Conservation (phyloP, 2,113 vertebrate genomes). For the Setophaga petechia region DNA sequence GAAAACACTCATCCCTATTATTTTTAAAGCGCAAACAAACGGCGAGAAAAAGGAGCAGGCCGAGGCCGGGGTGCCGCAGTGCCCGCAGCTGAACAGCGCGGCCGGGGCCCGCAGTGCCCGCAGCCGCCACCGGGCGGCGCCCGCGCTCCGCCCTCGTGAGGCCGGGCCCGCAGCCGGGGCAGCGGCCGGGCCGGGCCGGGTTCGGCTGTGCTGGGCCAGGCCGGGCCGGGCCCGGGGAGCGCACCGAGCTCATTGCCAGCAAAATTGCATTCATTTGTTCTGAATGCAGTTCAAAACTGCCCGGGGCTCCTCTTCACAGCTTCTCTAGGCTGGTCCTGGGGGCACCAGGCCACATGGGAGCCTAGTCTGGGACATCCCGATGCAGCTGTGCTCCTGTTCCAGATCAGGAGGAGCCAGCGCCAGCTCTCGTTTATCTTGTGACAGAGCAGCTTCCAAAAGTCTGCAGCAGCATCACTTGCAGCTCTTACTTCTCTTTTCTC, state of each 20-base stretch:
- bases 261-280: background rate
- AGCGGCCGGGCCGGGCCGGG: background rate
- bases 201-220: no score
- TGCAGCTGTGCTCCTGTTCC: accelerated
- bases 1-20: accelerated
- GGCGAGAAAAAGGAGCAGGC: accelerated
- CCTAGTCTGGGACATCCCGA: no score
- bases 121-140: background rate
- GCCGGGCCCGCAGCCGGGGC: no score
- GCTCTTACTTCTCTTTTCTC: background rate
- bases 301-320: background rate
- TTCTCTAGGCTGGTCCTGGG: no score
- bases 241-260: background rate
- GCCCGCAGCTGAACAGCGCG: background rate
- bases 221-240: no score
- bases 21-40: background rate
- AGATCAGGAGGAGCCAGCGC: accelerated
- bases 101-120: background rate
- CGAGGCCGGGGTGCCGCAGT: accelerated
- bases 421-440: background rate
- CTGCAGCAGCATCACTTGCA: background rate
- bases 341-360: accelerated
- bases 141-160: background rate
- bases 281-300: no score
- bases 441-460: background rate